Conservation (phyloP, 2,888 invertebrate genomes). For the Xanthorhoe designata region DNA sequence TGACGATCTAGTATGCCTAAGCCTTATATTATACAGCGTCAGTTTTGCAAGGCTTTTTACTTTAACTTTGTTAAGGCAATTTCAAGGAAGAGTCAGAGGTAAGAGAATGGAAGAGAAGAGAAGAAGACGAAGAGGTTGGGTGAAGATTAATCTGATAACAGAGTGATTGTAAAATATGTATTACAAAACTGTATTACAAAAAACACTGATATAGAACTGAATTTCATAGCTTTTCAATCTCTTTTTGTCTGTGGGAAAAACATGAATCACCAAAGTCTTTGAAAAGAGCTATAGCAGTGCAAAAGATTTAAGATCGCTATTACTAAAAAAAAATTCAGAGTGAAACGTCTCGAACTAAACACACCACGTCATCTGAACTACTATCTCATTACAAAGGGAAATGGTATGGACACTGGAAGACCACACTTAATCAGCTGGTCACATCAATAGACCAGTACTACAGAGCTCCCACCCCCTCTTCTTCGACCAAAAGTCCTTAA, state of each 20-base stretch:
- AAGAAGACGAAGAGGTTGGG: too few relatives aligned
- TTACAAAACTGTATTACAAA: too few relatives aligned
- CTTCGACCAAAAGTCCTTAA: not conserved
- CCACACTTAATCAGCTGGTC: conserved; percentile 12
- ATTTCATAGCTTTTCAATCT: not conserved
- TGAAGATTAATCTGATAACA: too few relatives aligned
- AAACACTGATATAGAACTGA: not conserved
- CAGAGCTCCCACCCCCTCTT: conserved; percentile 21
- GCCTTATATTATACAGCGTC: too few relatives aligned
- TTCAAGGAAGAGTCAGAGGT: not conserved
- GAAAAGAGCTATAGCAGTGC: too few relatives aligned
- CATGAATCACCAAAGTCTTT: not conserved
- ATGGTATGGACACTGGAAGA: conserved; percentile 13
- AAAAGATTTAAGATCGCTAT: not conserved
- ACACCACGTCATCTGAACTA: not conserved
- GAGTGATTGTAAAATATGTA: too few relatives aligned
- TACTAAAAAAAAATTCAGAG: not conserved
- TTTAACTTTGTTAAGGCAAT: not conserved
- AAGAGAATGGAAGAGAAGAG: too few relatives aligned
- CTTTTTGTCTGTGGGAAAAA: too few relatives aligned
- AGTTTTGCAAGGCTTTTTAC: not conserved
- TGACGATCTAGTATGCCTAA: not conserved
- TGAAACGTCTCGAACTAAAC: not conserved
- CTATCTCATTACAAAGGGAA: conserved; percentile 10
- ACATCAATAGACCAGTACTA: conserved; percentile 12